A percentile compares a stretch with the other conserved stretches of the same genome.
phyloP scores from a whole-genome alignment of 1,140 invertebrate species.

The Zophobas morio region DNA sequence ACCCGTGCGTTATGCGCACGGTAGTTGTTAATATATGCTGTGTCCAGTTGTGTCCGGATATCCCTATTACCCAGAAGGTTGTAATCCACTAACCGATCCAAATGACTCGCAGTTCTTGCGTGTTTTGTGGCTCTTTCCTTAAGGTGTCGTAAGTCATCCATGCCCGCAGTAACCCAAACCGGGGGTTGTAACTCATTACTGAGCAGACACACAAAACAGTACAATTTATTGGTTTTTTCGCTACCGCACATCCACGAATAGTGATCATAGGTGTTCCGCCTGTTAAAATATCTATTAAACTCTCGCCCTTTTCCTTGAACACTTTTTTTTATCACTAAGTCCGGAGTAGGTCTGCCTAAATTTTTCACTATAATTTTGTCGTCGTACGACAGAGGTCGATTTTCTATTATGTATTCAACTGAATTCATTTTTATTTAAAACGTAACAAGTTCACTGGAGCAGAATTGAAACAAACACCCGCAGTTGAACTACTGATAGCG shows the following conservation, averaged over 20 bases:
- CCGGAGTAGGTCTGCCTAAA: not conserved
- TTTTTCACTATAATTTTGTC: not conserved
- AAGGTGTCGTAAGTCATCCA: constrained; percentile 27
- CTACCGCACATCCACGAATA: constrained; percentile 25
- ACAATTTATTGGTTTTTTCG: constrained; percentile 8
- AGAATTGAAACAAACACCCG: no score
- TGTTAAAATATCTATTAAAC: constrained; percentile 10
- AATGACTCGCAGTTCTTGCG: constrained; percentile 1
- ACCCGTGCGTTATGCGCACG: constrained; percentile 24
- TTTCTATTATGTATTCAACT: not conserved
- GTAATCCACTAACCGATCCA: constrained; percentile 14
- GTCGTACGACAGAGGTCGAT: not conserved
- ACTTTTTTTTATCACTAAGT: constrained; percentile 19
- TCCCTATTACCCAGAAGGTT: constrained; percentile 1
- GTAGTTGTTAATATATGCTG: not conserved
- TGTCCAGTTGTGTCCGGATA: constrained; percentile 23
- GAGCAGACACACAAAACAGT: constrained; percentile 13
- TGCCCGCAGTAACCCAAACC: not conserved
- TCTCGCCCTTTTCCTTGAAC: not conserved
- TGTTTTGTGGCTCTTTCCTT: constrained; percentile 21
- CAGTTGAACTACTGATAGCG: no score
- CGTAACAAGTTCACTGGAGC: constrained; percentile 55
- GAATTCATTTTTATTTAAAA: constrained; percentile 1
- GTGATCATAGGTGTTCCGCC: constrained; percentile 8
- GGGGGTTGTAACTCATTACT: not conserved